phyloP scores from a whole-genome alignment of 2,797 vertebrate species.

The Stomatorhinus walkeri region DNA sequence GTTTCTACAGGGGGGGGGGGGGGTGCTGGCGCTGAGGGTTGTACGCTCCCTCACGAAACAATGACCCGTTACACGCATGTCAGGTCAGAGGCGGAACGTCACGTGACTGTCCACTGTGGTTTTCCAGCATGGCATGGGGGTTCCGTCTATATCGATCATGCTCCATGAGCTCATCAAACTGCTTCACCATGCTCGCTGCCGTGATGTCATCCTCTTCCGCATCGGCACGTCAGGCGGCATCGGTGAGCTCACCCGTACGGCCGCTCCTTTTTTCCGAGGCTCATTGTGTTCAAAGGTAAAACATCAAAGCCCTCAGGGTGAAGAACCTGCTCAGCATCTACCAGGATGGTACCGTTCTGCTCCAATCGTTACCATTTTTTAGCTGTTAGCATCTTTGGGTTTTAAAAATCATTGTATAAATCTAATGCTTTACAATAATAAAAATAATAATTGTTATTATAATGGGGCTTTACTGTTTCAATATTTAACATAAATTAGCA shows the following conservation, averaged over 20 bases:
- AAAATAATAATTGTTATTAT: neutral
- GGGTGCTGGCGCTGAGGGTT: neutral
- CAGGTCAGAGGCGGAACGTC: neutral
- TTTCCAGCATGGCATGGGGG: slow-evolving; percentile 77
- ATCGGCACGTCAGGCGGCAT: slow-evolving; percentile 81
- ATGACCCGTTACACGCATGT: neutral
- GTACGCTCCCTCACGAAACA: no score
- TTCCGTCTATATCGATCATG: slow-evolving; percentile 86
- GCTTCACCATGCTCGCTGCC: slow-evolving; percentile 72
- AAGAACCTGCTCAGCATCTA: neutral
- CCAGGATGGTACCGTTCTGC: neutral
- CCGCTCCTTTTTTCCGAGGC: neutral
- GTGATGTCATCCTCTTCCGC: slow-evolving; percentile 67
- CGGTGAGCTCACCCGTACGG: slow-evolving; percentile 48
- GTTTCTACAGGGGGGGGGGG: neutral
- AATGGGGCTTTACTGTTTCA: neutral
- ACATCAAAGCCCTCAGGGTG: neutral
- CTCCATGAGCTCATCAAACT: slow-evolving; percentile 86
- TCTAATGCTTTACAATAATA: neutral
- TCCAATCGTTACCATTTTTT: neutral
- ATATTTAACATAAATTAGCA: neutral
- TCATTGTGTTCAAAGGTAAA: neutral
- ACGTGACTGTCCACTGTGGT: neutral
- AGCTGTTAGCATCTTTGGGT: neutral
- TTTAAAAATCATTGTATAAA: neutral